Evolutionary conservation across 1,140 invertebrate species (phyloP).

Genomic region (Stegodyphus mimosarum): DNA sequence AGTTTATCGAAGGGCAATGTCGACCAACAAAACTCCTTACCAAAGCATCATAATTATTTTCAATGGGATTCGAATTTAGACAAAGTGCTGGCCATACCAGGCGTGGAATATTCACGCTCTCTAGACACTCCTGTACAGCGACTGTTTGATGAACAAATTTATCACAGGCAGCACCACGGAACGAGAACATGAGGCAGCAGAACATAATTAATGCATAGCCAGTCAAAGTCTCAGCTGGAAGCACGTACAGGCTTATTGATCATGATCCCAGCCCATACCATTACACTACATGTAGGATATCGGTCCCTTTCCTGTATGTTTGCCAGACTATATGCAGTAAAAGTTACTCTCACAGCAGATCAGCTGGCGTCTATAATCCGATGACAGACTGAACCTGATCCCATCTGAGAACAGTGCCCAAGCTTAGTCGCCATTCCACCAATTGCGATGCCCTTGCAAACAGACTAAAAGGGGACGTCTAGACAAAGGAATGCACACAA

Average conservation of each 20-base stretch:
- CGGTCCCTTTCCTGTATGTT: too few species aligned
- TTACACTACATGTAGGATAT: too few species aligned
- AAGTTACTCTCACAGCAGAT: too few species aligned
- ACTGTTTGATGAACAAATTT: not conserved
- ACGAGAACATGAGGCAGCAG: not conserved
- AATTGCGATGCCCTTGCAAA: too few species aligned
- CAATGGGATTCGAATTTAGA: not conserved
- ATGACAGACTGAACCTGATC: too few species aligned
- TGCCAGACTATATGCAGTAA: too few species aligned
- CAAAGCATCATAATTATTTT: not conserved
- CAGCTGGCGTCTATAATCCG: too few species aligned
- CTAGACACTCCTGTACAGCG: not conserved
- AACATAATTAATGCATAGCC: not conserved
- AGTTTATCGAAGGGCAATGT: not conserved
- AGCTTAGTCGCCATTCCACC: too few species aligned
- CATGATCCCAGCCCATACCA: not conserved
- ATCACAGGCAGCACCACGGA: not conserved
- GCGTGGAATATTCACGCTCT: not conserved
- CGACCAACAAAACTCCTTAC: not conserved
- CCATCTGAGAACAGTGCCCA: too few species aligned
- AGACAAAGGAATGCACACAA: too few species aligned
- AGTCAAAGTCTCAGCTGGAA: not conserved
- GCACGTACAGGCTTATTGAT: not conserved
- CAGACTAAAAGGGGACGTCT: too few species aligned
- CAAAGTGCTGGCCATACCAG: not conserved